Conservation (phyloP, 2,797 vertebrate genomes). For the Poecilia velifera region DNA sequence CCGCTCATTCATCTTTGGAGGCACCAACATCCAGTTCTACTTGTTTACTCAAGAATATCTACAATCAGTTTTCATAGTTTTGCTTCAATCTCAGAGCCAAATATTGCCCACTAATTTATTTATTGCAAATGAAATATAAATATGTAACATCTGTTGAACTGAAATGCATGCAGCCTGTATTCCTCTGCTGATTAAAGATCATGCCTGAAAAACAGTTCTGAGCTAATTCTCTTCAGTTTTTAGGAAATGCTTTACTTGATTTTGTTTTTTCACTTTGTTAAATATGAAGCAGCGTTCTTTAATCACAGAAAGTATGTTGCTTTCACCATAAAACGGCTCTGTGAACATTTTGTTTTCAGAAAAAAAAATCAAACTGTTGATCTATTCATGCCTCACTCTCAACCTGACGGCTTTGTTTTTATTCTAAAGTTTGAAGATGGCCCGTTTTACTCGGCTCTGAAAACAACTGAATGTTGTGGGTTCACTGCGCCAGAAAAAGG, state of each 20-base stretch:
- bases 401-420: background rate
- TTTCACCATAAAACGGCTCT: background rate
- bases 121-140: background rate
- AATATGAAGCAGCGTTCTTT: background rate
- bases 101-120: background rate
- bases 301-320: background rate
- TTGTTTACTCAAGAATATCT: background rate
- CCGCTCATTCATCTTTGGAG: background rate
- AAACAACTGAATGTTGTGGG: background rate
- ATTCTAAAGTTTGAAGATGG: background rate
- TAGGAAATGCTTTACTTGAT: background rate
- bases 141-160: background rate
- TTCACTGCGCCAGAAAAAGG: background rate
- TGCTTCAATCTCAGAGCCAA: background rate
- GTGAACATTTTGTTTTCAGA: background rate
- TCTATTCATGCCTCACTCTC: background rate
- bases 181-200: background rate
- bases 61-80: background rate
- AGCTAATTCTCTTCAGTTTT: background rate
- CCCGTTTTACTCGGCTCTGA: background rate
- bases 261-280: background rate
- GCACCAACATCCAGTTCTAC: background rate
- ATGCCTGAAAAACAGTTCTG: background rate
- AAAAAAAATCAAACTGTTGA: background rate
- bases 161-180: background rate